phyloP scores from a whole-genome alignment of 2,797 vertebrate species.

The Sibirionetta formosa region DNA sequence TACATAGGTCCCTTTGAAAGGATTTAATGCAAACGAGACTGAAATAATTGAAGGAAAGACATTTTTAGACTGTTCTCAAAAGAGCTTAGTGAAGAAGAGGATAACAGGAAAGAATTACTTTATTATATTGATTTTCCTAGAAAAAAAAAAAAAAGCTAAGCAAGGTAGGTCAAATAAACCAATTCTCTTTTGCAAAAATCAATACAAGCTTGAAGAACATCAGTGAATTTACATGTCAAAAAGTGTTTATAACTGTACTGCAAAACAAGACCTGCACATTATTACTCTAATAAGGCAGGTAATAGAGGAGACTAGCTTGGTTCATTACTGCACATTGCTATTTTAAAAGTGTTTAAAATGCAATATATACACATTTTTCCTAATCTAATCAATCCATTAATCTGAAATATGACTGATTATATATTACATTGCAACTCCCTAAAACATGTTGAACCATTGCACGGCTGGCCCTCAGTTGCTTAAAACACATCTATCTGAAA shows the following conservation, averaged over 20 bases:
- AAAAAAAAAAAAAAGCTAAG: slow-evolving; percentile 83
- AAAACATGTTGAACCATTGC: slow-evolving; percentile 25
- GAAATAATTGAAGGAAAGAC: slow-evolving; percentile 94
- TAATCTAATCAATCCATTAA: slow-evolving; percentile 67
- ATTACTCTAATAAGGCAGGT: slow-evolving; percentile 79
- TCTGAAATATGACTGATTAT: slow-evolving; percentile 49
- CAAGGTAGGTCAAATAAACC: slow-evolving; percentile 91
- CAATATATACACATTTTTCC: slow-evolving; percentile 45
- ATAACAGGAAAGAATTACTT: slow-evolving; percentile 92
- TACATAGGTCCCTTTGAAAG: slow-evolving; percentile 82
- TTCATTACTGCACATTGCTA: slow-evolving; percentile 25
- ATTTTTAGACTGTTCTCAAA: slow-evolving; percentile 89
- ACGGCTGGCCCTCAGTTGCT: slow-evolving; percentile 20
- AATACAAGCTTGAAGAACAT: slow-evolving; percentile 81
- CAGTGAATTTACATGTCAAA: slow-evolving; percentile 88
- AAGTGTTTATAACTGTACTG: slow-evolving; percentile 89
- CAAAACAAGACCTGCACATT: slow-evolving; percentile 72
- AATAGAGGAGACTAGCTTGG: slow-evolving; percentile 44
- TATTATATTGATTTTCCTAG: slow-evolving; percentile 94
- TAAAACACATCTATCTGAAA: slow-evolving; percentile 26
- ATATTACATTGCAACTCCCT: background rate
- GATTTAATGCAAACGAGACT: slow-evolving; percentile 93
- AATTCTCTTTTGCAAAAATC: slow-evolving; percentile 87
- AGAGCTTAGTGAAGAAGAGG: slow-evolving; percentile 89
- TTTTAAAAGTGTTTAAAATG: slow-evolving; percentile 36